phyloP scores from a whole-genome alignment of 2,888 invertebrate genomes.

The Callimorpha dominula region DNA sequence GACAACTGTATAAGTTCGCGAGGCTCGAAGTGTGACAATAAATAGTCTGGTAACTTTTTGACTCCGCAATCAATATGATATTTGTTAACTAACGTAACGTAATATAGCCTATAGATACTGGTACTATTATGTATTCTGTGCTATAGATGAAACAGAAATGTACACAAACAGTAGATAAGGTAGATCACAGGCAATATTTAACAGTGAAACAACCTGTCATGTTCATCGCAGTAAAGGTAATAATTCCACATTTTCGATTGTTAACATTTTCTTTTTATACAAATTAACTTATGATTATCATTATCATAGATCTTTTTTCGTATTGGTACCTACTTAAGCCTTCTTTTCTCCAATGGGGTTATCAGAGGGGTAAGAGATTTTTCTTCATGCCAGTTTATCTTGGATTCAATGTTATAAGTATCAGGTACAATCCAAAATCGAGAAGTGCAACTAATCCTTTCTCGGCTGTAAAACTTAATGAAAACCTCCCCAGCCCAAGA shows the following conservation, averaged over 20 bases:
- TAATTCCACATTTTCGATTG: background rate
- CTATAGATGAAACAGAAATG: background rate
- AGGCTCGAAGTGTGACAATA: slow-evolving; percentile 6
- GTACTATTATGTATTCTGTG: no score
- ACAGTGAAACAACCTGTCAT: background rate
- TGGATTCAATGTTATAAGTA: background rate
- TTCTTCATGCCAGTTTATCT: background rate
- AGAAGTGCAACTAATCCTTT: background rate
- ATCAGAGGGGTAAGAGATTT: background rate
- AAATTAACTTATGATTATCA: background rate
- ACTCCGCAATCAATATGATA: background rate
- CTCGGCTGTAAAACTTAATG: background rate
- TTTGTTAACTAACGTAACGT: background rate
- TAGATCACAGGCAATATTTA: background rate
- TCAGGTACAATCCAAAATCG: background rate
- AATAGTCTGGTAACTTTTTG: background rate
- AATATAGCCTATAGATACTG: no score
- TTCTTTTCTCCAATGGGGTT: background rate
- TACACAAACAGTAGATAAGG: no score
- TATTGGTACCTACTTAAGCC: background rate
- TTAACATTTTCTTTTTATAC: background rate
- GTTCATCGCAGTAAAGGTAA: no score
- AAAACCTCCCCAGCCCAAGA: background rate
- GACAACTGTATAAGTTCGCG: slow-evolving; percentile 22
- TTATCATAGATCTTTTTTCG: background rate